phyloP scores from a whole-genome alignment of 2,797 vertebrate species.

The Melanotaenia nigrans region DNA sequence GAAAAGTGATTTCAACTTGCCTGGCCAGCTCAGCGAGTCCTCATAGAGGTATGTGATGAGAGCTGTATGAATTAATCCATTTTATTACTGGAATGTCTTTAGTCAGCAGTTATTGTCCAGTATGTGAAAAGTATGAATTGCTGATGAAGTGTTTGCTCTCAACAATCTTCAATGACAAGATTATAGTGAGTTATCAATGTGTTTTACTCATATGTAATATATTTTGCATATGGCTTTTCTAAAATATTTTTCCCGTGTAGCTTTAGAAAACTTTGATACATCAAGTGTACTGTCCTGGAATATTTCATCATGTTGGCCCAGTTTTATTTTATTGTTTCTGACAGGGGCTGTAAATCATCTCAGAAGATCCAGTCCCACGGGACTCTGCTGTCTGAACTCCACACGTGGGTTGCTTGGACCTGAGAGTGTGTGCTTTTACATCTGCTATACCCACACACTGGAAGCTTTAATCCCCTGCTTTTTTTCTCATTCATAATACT shows the following conservation, averaged over 20 bases:
- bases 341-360: constrained; percentile 75
- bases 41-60: constrained; percentile 14
- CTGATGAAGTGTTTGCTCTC: constrained; percentile 28
- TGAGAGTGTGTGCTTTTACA: constrained; percentile 46
- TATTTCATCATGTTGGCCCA: constrained; percentile 76
- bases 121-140: constrained; percentile 29
- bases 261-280: constrained; percentile 34
- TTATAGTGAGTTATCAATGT: constrained; percentile 23
- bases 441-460: constrained; percentile 12
- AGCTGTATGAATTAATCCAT: constrained; percentile 49
- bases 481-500: constrained; percentile 27
- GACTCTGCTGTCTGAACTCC: constrained; percentile 62
- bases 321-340: constrained; percentile 68
- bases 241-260: constrained; percentile 32
- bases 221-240: constrained; percentile 29
- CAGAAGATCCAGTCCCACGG: constrained; percentile 60
- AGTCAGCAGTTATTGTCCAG: constrained; percentile 10
- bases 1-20: constrained; percentile 21
- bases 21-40: constrained; percentile 24
- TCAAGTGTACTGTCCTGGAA: constrained; percentile 49
- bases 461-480: constrained; percentile 25
- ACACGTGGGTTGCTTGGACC: constrained; percentile 49
- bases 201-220: constrained; percentile 19
- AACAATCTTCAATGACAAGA: not conserved
- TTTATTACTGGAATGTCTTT: constrained; percentile 55